phyloP scores from a whole-genome alignment of 92 coral and sea anemone species.

The Nematostella vectensis region DNA sequence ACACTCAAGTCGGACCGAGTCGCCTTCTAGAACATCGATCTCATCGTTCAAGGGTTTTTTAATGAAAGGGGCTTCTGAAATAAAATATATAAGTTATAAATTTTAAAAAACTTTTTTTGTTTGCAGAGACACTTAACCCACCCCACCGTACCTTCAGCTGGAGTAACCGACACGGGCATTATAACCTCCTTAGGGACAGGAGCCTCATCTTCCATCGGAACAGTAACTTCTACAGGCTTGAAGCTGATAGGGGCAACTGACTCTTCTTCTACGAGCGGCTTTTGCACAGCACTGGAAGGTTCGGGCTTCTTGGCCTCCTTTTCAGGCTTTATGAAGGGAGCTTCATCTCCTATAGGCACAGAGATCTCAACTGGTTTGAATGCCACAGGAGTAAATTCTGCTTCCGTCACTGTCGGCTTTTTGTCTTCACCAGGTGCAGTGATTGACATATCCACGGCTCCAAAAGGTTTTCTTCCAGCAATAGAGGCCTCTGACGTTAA shows the following conservation, averaged over 20 bases:
- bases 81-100: no score
- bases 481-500: conserved; percentile 38
- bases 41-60: conserved; percentile 60
- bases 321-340: background rate
- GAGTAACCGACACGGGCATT: no score
- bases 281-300: conserved; percentile 11
- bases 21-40: conserved; percentile 78
- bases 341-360: conserved; percentile 12
- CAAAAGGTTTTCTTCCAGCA: conserved; percentile 29
- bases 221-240: conserved; percentile 18
- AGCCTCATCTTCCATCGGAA: conserved; percentile 12
- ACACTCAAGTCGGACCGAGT: conserved; percentile 68
- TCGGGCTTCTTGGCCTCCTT: conserved; percentile 22
- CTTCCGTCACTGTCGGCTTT: conserved; percentile 14
- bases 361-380: conserved; percentile 24
- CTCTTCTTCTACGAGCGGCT: background rate
- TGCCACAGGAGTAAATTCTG: background rate
- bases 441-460: conserved; percentile 28
- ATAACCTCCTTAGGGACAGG: background rate
- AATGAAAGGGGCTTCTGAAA: conserved; percentile 44
- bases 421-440: conserved; percentile 14
- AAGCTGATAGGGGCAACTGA: conserved; percentile 1
- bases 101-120: no score
- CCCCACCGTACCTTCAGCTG: no score
- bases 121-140: no score